Percentiles rank a stretch among this genome's conserved stretches.
Evolutionary conservation across 1,140 invertebrate species (phyloP).

Genomic region (Hyles vespertilio): DNA sequence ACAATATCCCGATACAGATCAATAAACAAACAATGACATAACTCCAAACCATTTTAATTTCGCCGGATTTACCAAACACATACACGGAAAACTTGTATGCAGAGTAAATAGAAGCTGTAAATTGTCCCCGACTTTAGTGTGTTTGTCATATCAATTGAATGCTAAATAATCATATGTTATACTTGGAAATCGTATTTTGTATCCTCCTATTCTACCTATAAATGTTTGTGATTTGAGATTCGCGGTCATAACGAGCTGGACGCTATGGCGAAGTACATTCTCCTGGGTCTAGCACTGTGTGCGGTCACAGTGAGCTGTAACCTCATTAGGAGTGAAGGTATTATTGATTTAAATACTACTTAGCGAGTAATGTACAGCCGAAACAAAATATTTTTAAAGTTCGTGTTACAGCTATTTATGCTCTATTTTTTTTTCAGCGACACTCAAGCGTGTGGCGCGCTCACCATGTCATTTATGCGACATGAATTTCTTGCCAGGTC

Average conservation of each 20-base stretch:
- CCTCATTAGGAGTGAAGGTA: slow-evolving; percentile 25
- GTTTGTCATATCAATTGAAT: slow-evolving; percentile 28
- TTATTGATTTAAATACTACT: background rate
- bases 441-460: slow-evolving; percentile 1
- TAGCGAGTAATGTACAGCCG: too few relatives aligned
- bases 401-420: background rate
- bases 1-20: background rate
- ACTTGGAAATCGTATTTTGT: slow-evolving; percentile 29
- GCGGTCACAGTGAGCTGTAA: slow-evolving; percentile 22
- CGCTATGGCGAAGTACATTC: slow-evolving; percentile 25
- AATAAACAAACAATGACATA: slow-evolving; percentile 8
- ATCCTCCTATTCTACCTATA: slow-evolving; percentile 26
- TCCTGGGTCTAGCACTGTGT: slow-evolving; percentile 21
- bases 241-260: slow-evolving; percentile 23
- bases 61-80: slow-evolving; percentile 13
- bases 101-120: slow-evolving; percentile 24
- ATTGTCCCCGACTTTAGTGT: slow-evolving; percentile 16
- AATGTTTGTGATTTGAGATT: slow-evolving; percentile 15
- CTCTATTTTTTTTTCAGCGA: background rate
- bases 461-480: slow-evolving; percentile 1
- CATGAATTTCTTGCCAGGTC: background rate
- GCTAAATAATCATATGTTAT: slow-evolving; percentile 18
- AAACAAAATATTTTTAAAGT: too few relatives aligned
- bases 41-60: slow-evolving; percentile 6
- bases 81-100: slow-evolving; percentile 20